Percentiles rank a stretch among this genome's conserved stretches.
These are phyloP conservation scores for Zophobas morio DNA, from an alignment of 1,140 invertebrate species.

Conservation along the genomic window DNA sequence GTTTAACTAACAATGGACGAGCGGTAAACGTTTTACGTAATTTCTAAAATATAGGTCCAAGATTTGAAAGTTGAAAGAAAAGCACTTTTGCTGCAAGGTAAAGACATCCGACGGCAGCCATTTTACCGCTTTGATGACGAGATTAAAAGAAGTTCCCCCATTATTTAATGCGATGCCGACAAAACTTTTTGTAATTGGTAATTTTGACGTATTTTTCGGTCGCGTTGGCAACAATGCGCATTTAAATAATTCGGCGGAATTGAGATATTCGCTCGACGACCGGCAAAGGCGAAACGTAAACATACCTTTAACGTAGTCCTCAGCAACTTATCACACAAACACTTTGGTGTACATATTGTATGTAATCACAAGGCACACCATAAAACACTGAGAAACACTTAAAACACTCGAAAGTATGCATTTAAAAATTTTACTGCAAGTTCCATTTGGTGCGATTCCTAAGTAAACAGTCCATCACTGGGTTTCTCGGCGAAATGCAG, in stretches of 20 bases:
- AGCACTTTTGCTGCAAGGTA: conserved; percentile 14
- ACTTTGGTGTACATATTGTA: conserved; percentile 50
- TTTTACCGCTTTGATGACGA: conserved; percentile 37
- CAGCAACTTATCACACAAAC: conserved; percentile 48
- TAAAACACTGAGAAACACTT: conserved; percentile 41
- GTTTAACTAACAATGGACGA: conserved; percentile 37
- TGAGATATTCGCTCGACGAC: conserved; percentile 6
- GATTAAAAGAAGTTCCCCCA: conserved; percentile 39
- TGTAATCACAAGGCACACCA: conserved; percentile 48
- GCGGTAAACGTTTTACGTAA: conserved; percentile 40
- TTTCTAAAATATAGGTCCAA: conserved; percentile 24
- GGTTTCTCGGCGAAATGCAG: conserved; percentile 6
- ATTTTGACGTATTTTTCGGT: conserved; percentile 25
- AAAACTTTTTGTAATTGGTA: background rate
- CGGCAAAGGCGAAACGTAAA: conserved; percentile 26
- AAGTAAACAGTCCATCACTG: conserved; percentile 18
- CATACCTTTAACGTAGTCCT: conserved; percentile 49
- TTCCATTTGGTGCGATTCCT: conserved; percentile 21
- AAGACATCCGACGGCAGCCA: conserved; percentile 46
- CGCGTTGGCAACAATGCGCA: conserved; percentile 2
- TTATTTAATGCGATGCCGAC: conserved; percentile 16
- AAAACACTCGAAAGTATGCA: conserved; percentile 43
- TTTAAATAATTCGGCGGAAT: conserved; percentile 1
- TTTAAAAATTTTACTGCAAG: conserved; percentile 34
- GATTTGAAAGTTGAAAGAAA: conserved; percentile 8